Base-by-base conservation (phyloP, 2,888 invertebrate species). In the Conistra vaccinii region DNA sequence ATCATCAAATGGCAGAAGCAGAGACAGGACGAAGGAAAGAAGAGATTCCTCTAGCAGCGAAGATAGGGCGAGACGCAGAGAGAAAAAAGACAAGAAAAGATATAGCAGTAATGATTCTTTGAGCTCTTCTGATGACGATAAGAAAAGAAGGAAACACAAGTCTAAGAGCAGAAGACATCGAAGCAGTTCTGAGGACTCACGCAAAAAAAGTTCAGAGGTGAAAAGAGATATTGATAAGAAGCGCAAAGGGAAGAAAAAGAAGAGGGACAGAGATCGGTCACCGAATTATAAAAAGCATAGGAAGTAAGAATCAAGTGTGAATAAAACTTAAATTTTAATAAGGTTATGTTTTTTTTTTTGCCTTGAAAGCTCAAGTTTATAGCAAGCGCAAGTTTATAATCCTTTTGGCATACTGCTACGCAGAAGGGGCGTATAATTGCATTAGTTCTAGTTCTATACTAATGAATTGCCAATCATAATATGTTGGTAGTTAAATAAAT, bases 161-260 rank as follows among this genome's bases (percentile, higher is more conserved):
- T 82, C 86, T 79, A 85, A 89, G 69, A 90, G 87, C 26, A 90
- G 83, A 67, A 90, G 85, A 73, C 81, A 84, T 9, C 73, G 88
- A 57, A 91, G 91, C 48, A 93, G 92, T 75, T 90, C 91, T 23
- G 91, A 91, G 12, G 90, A 90, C n/a, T 86, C 90, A 48, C 89
- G 94, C 69, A 93, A 92, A 9, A 95, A 92, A 80, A 94, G 92
- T 84, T 91, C 93, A 3, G 95, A 96, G 84, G 94, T 91, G 0
- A 93, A 93, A 81, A 94, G 95, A 86, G 97, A 97, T 83, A 97
- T 95, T 84, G 97, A 97, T 85, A 97, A 97, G 86, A 97, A 97
- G 84, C 94, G 97, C 76, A 97, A 97, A 87, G 97, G 97, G 3
- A 96, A 97, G 80, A 97, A 97, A 89, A 97, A 95, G 91, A 96